phyloP scores from a whole-genome alignment of 1,140 invertebrate species.

The Plutomurus gul region DNA sequence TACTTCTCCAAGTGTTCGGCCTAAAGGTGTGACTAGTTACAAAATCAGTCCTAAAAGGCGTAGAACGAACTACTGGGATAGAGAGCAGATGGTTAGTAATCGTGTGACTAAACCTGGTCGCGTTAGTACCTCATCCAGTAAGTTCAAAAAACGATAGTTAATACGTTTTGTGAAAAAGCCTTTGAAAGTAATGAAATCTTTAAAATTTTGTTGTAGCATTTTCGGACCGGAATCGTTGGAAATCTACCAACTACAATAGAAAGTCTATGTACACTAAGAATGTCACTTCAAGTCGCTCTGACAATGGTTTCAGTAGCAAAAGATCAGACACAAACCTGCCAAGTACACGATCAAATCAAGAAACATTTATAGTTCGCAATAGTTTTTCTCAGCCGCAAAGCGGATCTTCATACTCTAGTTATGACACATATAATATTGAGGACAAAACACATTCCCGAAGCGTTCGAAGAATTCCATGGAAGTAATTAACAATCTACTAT shows the following conservation, averaged over 20 bases:
- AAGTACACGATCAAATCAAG: not conserved
- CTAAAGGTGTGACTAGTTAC: not conserved
- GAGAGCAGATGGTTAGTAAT: not conserved
- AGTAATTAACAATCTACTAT: too few species aligned
- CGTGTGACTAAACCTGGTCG: not conserved
- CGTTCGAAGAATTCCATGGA: too few species aligned
- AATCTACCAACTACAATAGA: not conserved
- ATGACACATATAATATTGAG: too few species aligned
- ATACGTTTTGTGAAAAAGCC: not conserved
- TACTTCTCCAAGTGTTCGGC: not conserved
- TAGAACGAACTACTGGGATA: conserved; percentile 39
- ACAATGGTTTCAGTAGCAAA: not conserved
- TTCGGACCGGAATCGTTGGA: not conserved
- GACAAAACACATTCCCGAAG: too few species aligned
- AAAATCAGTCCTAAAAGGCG: conserved; percentile 44
- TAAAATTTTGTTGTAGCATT: not conserved
- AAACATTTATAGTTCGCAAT: not conserved
- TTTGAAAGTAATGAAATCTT: not conserved
- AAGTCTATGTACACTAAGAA: not conserved
- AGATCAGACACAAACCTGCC: not conserved
- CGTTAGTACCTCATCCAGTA: not conserved
- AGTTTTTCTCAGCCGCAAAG: too few species aligned
- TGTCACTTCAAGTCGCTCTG: not conserved
- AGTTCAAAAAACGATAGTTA: not conserved
- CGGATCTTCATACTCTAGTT: too few species aligned